Evolutionary conservation across 2,113 vertebrate species (phyloP).

Genomic region (Pandion haliaetus): DNA sequence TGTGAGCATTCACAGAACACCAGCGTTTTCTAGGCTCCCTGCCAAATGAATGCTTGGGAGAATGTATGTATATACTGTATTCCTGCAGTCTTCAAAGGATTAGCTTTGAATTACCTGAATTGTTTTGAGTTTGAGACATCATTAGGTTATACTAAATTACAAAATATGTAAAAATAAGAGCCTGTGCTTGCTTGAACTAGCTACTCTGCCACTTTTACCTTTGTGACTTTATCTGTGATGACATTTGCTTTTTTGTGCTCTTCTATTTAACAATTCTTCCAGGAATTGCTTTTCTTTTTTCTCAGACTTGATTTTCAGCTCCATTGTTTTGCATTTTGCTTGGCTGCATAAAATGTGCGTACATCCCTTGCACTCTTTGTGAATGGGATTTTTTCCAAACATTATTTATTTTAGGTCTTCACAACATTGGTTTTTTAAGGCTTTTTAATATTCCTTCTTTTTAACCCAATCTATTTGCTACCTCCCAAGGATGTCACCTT

Average conservation of each 20-base stretch:
- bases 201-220: constrained; percentile 48
- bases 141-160: constrained; percentile 60
- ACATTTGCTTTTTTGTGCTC: constrained; percentile 49
- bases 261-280: constrained; percentile 53
- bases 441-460: neutral
- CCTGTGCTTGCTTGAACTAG: constrained; percentile 47
- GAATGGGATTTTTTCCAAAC: constrained; percentile 8
- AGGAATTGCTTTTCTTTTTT: constrained; percentile 17
- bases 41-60: constrained; percentile 47
- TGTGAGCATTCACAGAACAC: constrained; percentile 40
- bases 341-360: neutral
- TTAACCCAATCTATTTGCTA: neutral
- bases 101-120: constrained; percentile 55
- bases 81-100: constrained; percentile 44
- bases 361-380: neutral
- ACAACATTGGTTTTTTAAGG: neutral
- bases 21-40: constrained; percentile 47
- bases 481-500: neutral
- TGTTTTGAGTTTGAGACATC: constrained; percentile 65
- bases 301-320: constrained; percentile 19
- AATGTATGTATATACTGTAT: constrained; percentile 35
- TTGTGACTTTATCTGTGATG: constrained; percentile 46
- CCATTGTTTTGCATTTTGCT: constrained; percentile 42
- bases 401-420: neutral
- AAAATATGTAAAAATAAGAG: constrained; percentile 67